phyloP scores from a whole-genome alignment of 2,797 vertebrate species.

The Podargus strigoides region DNA sequence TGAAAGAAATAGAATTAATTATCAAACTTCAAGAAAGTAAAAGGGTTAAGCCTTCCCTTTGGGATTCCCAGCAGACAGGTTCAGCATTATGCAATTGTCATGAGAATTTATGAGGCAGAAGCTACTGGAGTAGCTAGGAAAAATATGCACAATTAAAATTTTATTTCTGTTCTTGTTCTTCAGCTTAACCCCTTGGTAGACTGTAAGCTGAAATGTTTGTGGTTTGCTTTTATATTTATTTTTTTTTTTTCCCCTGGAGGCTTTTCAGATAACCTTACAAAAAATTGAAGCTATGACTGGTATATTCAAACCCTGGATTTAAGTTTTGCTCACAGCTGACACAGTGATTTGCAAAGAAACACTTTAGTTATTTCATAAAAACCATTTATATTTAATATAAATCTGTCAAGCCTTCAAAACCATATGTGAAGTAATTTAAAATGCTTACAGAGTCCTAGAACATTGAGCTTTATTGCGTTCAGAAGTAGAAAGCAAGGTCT shows the following conservation, averaged over 20 bases:
- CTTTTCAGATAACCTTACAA: neutral
- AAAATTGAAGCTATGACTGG: neutral
- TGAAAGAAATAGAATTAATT: conserved; percentile 50
- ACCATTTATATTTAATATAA: conserved; percentile 37
- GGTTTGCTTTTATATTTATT: neutral
- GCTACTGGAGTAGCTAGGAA: neutral
- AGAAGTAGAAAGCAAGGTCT: neutral
- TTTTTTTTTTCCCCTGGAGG: neutral
- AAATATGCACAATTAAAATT: conserved; percentile 41
- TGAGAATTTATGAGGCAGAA: conserved; percentile 35
- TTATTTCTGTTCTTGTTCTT: conserved; percentile 10
- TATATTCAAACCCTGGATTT: neutral
- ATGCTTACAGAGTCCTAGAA: neutral
- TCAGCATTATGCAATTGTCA: conserved; percentile 21
- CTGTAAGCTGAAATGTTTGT: neutral
- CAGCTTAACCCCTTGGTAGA: conserved; percentile 36
- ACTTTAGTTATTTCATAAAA: conserved; percentile 28
- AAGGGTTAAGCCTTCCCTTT: conserved; percentile 49
- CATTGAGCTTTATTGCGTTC: neutral
- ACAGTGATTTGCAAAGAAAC: conserved; percentile 17
- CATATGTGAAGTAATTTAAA: conserved; percentile 27
- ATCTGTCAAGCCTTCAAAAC: conserved; percentile 37
- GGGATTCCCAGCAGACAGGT: neutral
- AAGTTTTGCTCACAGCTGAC: neutral
- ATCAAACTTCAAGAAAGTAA: conserved; percentile 21